A percentile compares a stretch with the other conserved stretches of the same genome.
These are phyloP conservation scores for Siniperca undulata DNA, from an alignment of 2,797 vertebrate genomes.

Conservation along the genomic window DNA sequence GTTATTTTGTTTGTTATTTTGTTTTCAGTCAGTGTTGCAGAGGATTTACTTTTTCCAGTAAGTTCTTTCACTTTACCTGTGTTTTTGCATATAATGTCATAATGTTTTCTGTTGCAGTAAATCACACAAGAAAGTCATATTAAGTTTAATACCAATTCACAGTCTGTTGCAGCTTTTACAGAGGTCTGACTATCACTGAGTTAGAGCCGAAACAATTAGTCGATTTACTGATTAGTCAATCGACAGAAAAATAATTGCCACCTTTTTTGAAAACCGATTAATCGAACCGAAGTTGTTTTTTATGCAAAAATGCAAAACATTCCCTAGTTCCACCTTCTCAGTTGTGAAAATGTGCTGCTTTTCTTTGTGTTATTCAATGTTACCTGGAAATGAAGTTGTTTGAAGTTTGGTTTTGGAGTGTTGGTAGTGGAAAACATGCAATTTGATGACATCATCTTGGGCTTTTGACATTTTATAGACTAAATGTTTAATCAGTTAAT, in stretches of 20 bases:
- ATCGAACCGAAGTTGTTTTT: background rate
- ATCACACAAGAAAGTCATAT: background rate
- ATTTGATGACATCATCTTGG: background rate
- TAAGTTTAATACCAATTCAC: background rate
- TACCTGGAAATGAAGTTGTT: background rate
- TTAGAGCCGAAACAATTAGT: background rate
- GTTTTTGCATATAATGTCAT: background rate
- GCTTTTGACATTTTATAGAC: background rate
- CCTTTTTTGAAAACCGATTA: background rate
- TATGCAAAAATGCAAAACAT: background rate
- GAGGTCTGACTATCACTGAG: background rate
- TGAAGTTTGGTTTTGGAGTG: background rate
- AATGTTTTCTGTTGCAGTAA: background rate
- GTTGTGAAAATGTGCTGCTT: background rate
- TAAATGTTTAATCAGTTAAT: background rate
- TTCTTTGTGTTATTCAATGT: background rate
- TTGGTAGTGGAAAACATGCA: background rate
- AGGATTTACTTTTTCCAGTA: background rate
- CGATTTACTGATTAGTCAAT: background rate
- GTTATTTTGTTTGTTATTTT: no score
- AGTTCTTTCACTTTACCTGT: background rate
- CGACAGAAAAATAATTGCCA: background rate
- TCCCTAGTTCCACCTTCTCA: background rate
- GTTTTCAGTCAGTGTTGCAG: background rate
- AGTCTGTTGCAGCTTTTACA: background rate